A percentile compares a stretch with the other conserved stretches of the same genome.
Conservation (phyloP, 2,888 invertebrate genomes). For the Polyommatus icarus region DNA sequence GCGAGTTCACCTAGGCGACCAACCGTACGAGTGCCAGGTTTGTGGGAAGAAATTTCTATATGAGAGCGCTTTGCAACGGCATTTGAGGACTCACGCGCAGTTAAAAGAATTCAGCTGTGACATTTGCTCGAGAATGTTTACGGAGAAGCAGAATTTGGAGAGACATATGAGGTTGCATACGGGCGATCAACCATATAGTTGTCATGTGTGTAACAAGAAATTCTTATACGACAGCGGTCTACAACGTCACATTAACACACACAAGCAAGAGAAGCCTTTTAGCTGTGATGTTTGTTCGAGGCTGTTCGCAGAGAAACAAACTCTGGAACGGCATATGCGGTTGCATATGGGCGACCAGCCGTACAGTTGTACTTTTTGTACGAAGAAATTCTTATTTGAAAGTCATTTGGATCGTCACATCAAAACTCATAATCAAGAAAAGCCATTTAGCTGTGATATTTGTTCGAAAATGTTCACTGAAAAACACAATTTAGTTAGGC, state of each 20-base stretch:
- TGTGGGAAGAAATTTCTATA: background rate
- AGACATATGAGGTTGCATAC: background rate
- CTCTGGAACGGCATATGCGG: background rate
- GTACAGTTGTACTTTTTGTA: background rate
- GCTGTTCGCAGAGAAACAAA: background rate
- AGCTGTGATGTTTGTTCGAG: background rate
- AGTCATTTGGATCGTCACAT: background rate
- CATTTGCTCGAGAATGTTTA: background rate
- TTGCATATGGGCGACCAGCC: background rate
- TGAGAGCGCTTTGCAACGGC: background rate
- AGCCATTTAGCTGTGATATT: background rate
- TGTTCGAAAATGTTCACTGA: background rate
- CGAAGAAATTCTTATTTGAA: background rate
- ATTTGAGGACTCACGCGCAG: background rate
- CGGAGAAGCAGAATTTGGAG: background rate
- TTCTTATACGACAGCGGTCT: background rate
- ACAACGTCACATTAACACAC: background rate
- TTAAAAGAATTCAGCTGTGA: constrained; percentile 5
- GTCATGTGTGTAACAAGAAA: background rate
- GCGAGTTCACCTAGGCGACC: background rate
- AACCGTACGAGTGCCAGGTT: constrained; percentile 1
- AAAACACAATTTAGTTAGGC: background rate
- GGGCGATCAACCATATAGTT: background rate
- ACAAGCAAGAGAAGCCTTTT: background rate
- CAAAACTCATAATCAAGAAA: background rate